Base-by-base conservation (phyloP, 2,113 vertebrate genomes). In the Cinclus cinclus region DNA sequence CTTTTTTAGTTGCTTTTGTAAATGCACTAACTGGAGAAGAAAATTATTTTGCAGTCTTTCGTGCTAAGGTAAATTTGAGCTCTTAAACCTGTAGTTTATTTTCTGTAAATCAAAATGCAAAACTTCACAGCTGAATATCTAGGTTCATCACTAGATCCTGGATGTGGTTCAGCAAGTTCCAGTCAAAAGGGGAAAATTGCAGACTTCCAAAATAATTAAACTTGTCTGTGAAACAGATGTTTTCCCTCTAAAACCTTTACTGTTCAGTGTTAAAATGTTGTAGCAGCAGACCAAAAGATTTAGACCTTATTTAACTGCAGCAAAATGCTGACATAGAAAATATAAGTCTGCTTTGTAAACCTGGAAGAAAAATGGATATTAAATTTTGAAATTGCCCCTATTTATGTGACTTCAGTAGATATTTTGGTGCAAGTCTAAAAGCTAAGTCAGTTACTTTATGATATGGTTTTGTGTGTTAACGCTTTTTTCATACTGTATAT, bases 291-390 rank as follows among this genome's bases (percentile, higher is more conserved):
- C 71, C 56, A 82, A 75, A 94, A 88, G 35, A 80, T 86, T 64
- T 70, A 79, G 44, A 60, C 60, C 24, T 85, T 65, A 70, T 59
- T 95, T 74, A 85, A 83, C 80, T 86, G 46, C 63, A 83, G 81
- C 68, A 86, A 80, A 94, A 41, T 63, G 77, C 94, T 95, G 94
- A 95, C 87, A 50, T 3, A 49, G 87, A 63, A 83, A 93, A 70
- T 44, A 11, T 2, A 73, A 81, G 20, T 79, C 47, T 91, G 49
- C 67, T 77, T 75, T 85, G 93, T 83, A 81, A 93, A 87, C 89
- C 58, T 64, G 64, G 31, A 60, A 91, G 58, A 77, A 83, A 87
- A 94, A 65, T 21, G 28, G 35, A 11, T n/a, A 35, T 39, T 77
- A 44, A 31, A 82, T 77, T 64, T 91, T 93, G 47, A 80, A 87